Conservation (phyloP, 1,140 invertebrate genomes). For the Trichomalopsis sarcophagae region DNA sequence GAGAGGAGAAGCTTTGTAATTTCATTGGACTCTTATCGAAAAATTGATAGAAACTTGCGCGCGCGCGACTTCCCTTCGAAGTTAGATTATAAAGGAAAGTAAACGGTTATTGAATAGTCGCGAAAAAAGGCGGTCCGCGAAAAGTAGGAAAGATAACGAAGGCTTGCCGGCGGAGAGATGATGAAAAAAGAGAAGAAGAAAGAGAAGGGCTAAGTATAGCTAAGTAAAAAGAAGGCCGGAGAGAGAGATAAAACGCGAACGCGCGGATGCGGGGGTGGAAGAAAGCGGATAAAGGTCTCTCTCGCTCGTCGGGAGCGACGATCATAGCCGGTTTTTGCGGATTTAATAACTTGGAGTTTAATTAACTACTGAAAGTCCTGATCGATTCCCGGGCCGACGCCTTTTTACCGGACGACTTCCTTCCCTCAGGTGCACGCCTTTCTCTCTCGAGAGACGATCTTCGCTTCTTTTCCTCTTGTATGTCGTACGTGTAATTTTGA, state of each 20-base stretch:
- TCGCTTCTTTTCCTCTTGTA: not conserved
- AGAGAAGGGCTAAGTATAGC: slow-evolving; percentile 26
- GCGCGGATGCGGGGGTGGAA: slow-evolving; percentile 52
- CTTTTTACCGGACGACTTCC: slow-evolving; percentile 39
- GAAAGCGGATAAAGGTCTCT: slow-evolving; percentile 55
- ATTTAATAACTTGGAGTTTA: slow-evolving; percentile 73
- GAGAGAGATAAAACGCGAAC: slow-evolving; percentile 26
- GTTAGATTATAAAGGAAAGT: not conserved
- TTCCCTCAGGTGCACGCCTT: slow-evolving; percentile 32
- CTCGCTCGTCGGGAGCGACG: slow-evolving; percentile 29
- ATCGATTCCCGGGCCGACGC: slow-evolving; percentile 66
- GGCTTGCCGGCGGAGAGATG: not conserved
- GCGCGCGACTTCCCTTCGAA: not conserved
- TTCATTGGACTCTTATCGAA: not conserved
- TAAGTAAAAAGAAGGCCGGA: slow-evolving; percentile 33
- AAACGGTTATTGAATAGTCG: slow-evolving; percentile 11
- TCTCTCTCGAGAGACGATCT: not conserved
- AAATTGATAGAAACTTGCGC: not conserved
- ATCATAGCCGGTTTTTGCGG: slow-evolving; percentile 65
- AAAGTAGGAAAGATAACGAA: slow-evolving; percentile 12
- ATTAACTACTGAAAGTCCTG: slow-evolving; percentile 70
- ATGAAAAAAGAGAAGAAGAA: slow-evolving; percentile 25
- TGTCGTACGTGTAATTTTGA: not conserved
- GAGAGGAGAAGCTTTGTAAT: not conserved
- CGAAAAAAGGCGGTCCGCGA: not conserved